Conservation (phyloP, 2,888 invertebrate species). For the Adela reaumurella region DNA sequence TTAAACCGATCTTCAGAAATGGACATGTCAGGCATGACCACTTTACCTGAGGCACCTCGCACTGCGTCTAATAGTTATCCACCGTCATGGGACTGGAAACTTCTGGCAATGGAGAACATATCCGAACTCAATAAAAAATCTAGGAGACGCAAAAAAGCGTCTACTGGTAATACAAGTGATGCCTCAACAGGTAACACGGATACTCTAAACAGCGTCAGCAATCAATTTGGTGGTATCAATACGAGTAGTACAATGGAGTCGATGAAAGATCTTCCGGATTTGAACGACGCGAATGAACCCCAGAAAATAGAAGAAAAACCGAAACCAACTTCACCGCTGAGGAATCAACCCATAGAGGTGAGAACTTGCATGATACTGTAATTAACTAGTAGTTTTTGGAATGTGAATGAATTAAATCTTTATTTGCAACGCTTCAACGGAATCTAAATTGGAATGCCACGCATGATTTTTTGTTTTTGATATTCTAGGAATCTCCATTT, state of each 20-base stretch:
- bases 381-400: background rate
- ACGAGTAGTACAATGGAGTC: slow-evolving; percentile 43
- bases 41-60: slow-evolving; percentile 78
- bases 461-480: background rate
- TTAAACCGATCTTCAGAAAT: slow-evolving; percentile 72
- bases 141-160: slow-evolving; percentile 35
- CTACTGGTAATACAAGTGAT: slow-evolving; percentile 43
- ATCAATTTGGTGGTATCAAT: slow-evolving; percentile 32
- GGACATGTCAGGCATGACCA: slow-evolving; percentile 65
- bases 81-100: slow-evolving; percentile 68
- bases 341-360: slow-evolving; percentile 37
- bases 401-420: background rate
- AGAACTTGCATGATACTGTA: background rate
- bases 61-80: slow-evolving; percentile 69
- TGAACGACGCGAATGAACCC: slow-evolving; percentile 26
- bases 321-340: slow-evolving; percentile 5
- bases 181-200: slow-evolving; percentile 45
- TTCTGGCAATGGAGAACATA: slow-evolving; percentile 53
- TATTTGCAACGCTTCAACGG: background rate
- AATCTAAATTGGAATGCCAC: background rate
- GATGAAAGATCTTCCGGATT: slow-evolving; percentile 40
- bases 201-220: slow-evolving; percentile 28
- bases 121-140: slow-evolving; percentile 40
- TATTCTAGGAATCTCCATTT: slow-evolving; percentile 2
- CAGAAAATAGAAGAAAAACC: slow-evolving; percentile 1